Conservation (phyloP, 2,113 vertebrate genomes). For the Ciconia maguari region DNA sequence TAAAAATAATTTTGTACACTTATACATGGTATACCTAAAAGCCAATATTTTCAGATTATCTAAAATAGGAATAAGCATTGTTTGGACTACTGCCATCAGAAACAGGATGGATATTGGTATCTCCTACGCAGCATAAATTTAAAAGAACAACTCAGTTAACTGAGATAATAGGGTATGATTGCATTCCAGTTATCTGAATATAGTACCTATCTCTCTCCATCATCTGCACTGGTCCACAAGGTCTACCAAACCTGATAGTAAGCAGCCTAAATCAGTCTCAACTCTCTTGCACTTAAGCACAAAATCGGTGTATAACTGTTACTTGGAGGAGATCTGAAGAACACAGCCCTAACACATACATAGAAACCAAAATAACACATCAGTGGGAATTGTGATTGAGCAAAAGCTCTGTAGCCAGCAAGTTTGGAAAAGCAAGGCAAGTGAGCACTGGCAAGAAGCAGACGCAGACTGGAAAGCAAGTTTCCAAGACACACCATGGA, state of each 20-base stretch:
- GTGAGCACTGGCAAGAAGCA: neutral
- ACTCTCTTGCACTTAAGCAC: neutral
- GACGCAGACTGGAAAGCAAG: neutral
- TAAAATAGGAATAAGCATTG: neutral
- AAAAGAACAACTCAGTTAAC: neutral
- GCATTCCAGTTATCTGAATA: neutral
- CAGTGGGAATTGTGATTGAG: neutral
- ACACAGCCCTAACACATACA: neutral
- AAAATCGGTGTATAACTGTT: neutral
- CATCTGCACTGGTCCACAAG: neutral
- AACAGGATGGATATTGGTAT: neutral
- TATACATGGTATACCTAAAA: neutral
- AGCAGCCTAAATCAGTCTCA: neutral
- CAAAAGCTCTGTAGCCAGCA: neutral
- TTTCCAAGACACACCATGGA: neutral
- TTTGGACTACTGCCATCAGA: neutral
- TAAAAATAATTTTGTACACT: neutral
- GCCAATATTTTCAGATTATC: neutral
- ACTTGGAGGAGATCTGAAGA: neutral
- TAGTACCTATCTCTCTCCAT: neutral
- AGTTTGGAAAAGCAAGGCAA: neutral
- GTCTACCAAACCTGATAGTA: neutral
- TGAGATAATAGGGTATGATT: neutral
- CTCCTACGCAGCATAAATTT: neutral
- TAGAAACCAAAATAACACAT: neutral